These are phyloP conservation scores for Semnopithecus entellus DNA, from an alignment of 2,113 vertebrate genomes.

Conservation along the genomic window DNA sequence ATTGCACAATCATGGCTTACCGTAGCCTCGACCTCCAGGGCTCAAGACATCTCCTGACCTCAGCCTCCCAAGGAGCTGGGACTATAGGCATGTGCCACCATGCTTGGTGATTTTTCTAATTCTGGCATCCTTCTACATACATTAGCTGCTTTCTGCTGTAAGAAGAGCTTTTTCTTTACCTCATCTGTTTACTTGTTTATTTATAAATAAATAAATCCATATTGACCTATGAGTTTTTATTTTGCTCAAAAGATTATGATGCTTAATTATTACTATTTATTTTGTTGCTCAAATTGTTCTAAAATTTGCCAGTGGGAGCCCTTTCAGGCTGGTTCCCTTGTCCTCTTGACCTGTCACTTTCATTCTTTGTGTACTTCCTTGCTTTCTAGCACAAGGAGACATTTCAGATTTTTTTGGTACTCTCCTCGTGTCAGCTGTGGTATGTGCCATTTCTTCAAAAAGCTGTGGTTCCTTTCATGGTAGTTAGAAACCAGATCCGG, in stretches of 20 bases:
- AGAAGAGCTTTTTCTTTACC: background rate
- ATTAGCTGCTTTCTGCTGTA: background rate
- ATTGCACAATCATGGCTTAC: background rate
- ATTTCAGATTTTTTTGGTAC: background rate
- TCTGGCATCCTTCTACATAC: background rate
- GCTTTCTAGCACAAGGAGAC: background rate
- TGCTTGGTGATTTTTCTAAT: background rate
- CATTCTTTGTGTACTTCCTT: background rate
- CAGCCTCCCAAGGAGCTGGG: background rate
- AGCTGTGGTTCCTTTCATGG: background rate
- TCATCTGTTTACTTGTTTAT: background rate
- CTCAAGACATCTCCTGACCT: background rate
- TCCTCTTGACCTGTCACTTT: background rate
- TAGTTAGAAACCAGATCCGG: background rate
- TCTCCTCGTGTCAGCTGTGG: background rate
- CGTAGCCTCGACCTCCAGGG: background rate
- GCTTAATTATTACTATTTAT: background rate
- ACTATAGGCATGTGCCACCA: background rate
- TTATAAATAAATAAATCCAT: background rate
- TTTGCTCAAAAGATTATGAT: background rate
- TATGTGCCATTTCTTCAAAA: background rate
- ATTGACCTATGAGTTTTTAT: background rate
- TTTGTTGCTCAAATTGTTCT: background rate
- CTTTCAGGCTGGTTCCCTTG: too few species aligned
- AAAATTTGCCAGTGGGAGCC: background rate